These are phyloP conservation scores for Eupithecia tripunctaria DNA, from an alignment of 2,888 invertebrate genomes.

Conservation along the genomic window DNA sequence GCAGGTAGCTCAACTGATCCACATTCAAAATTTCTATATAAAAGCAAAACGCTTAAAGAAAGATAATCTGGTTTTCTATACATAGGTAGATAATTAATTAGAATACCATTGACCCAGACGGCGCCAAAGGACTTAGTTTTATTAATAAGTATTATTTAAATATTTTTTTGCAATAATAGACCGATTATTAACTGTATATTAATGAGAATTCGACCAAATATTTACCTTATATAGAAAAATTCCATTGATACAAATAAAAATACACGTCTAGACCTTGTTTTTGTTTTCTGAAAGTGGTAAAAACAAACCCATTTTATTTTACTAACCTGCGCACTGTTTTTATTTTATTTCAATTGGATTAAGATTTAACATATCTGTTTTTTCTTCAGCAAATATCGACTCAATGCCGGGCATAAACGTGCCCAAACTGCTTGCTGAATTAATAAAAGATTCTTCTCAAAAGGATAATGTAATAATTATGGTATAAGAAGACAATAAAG, in stretches of 20 bases:
- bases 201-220: conserved; percentile 27
- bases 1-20: no score
- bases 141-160: conserved; percentile 34
- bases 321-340: neutral
- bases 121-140: conserved; percentile 39
- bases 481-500: conserved; percentile 13
- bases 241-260: no score
- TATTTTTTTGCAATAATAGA: conserved; percentile 33
- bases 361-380: neutral
- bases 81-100: conserved; percentile 19
- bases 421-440: neutral
- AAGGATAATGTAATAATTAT: neutral
- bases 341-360: neutral
- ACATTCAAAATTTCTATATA: no score
- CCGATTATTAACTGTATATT: conserved; percentile 25
- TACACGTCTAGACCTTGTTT: conserved; percentile 1
- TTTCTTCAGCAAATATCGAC: neutral
- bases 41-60: neutral
- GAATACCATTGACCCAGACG: conserved; percentile 42
- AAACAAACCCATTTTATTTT: conserved; percentile 20
- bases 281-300: neutral
- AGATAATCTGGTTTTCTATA: conserved; percentile 3
- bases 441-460: neutral
- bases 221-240: conserved; percentile 26
- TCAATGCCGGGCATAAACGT: neutral